Evolutionary conservation across 1,140 invertebrate species (phyloP).

Genomic region (Stegodyphus dumicola): DNA sequence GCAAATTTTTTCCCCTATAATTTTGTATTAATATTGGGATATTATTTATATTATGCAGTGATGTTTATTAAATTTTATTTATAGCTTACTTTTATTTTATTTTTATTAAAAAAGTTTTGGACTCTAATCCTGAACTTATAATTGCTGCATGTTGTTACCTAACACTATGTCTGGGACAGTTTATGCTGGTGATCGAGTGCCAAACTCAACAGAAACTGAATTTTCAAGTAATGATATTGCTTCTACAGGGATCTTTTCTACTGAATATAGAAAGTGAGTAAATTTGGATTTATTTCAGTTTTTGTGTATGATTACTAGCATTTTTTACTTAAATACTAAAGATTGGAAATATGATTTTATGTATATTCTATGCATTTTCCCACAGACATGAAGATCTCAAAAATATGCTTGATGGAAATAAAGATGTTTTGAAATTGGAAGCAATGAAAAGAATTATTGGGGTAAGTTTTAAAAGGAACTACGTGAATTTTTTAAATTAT

Average conservation of each 20-base stretch:
- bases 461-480: slow-evolving; percentile 69
- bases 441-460: slow-evolving; percentile 99
- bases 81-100: background rate
- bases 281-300: background rate
- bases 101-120: background rate
- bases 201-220: slow-evolving; percentile 31
- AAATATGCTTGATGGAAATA: slow-evolving; percentile 95
- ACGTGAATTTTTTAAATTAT: background rate
- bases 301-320: background rate
- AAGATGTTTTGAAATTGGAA: slow-evolving; percentile 96
- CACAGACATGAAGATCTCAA: slow-evolving; percentile 71
- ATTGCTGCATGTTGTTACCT: slow-evolving; percentile 33
- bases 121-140: background rate
- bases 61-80: background rate
- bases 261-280: slow-evolving; percentile 54
- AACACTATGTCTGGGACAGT: slow-evolving; percentile 31
- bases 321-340: background rate
- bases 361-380: background rate
- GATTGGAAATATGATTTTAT: too few relatives aligned
- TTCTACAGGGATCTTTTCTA: slow-evolving; percentile 49
- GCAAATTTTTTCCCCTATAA: background rate
- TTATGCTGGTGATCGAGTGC: slow-evolving; percentile 27
- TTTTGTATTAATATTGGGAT: background rate
- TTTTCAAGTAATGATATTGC: slow-evolving; percentile 39
- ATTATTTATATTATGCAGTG: background rate